Conservation (phyloP, 2,113 vertebrate genomes). For the Saguinus midas region DNA sequence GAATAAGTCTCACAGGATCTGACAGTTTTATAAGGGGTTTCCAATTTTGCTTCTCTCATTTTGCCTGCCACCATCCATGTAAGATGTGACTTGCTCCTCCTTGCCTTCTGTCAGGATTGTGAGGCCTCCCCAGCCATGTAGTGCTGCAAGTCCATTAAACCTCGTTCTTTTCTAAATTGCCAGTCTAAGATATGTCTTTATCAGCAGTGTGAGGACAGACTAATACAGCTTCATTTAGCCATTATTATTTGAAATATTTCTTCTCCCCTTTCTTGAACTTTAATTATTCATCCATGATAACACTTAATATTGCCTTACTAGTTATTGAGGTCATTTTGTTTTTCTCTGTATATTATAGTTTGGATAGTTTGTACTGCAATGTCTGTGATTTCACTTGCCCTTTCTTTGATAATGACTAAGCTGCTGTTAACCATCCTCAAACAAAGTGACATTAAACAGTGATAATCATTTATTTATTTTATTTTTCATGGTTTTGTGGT, state of each 20-base stretch:
- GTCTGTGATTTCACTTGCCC: background rate
- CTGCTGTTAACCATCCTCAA: background rate
- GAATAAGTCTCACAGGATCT: too few species aligned
- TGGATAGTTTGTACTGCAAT: background rate
- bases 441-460: background rate
- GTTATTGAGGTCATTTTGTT: background rate
- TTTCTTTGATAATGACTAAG: background rate
- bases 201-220: too few species aligned
- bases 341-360: background rate
- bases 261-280: background rate
- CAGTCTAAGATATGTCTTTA: too few species aligned
- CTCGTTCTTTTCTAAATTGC: too few species aligned
- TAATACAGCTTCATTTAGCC: background rate
- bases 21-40: too few species aligned
- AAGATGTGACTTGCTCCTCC: too few species aligned
- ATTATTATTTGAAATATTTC: background rate
- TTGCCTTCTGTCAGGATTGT: too few species aligned
- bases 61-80: too few species aligned
- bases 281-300: background rate
- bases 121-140: too few species aligned
- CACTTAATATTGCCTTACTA: background rate
- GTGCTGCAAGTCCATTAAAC: too few species aligned
- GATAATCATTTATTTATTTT: background rate
- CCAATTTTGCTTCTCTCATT: too few species aligned
- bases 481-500: background rate